These are phyloP conservation scores for Microcebus ravelobensis DNA, from an alignment of 2,113 vertebrate species.

Conservation along the genomic window DNA sequence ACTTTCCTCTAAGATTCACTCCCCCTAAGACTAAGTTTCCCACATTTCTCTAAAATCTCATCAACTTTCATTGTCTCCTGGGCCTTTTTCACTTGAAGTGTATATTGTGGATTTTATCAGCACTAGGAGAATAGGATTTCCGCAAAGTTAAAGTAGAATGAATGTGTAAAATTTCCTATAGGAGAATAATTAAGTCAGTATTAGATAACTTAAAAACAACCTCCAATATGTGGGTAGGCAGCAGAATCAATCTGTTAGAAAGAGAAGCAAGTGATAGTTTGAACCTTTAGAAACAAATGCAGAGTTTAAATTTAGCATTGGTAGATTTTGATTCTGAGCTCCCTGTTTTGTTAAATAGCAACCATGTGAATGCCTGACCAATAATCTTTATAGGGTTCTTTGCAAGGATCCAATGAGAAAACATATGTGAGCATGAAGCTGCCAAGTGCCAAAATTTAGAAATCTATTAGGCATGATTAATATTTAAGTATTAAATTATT, in stretches of 20 bases:
- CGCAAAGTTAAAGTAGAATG: slow-evolving; percentile 25
- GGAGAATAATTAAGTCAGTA: neutral
- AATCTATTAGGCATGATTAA: neutral
- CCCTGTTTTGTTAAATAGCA: neutral
- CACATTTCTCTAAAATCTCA: slow-evolving; percentile 30
- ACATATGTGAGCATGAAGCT: neutral
- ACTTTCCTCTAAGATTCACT: neutral
- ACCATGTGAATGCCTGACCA: neutral
- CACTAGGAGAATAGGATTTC: neutral
- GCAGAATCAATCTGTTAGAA: neutral
- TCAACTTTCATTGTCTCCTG: neutral
- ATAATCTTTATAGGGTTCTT: neutral
- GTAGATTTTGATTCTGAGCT: neutral
- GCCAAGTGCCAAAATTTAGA: neutral
- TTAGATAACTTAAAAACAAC: neutral
- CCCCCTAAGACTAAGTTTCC: neutral
- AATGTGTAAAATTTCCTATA: neutral
- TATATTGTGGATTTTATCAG: neutral
- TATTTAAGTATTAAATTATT: neutral
- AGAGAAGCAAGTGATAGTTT: neutral
- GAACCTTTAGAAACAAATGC: neutral
- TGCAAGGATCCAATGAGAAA: neutral
- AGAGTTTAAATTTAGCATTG: neutral
- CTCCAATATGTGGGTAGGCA: neutral
- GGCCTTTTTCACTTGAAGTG: neutral